phyloP scores from a whole-genome alignment of 1,140 invertebrate genomes.

The Drosophila sproati region DNA sequence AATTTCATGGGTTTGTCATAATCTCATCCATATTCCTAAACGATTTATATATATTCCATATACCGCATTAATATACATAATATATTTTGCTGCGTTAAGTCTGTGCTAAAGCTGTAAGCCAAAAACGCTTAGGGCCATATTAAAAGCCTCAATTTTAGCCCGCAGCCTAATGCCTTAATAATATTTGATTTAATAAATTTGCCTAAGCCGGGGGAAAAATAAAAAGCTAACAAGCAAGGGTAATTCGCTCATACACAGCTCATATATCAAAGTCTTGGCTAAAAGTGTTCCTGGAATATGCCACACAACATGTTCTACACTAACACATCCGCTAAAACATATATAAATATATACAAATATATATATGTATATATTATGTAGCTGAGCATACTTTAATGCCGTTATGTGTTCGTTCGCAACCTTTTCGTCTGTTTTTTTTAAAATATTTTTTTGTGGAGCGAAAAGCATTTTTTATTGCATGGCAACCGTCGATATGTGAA shows the following conservation, averaged over 20 bases:
- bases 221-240: not conserved
- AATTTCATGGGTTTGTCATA: no score
- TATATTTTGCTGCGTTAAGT: no score
- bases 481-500: conserved; percentile 38
- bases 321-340: not conserved
- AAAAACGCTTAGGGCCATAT: not conserved
- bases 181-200: conserved; percentile 27
- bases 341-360: conserved; percentile 10
- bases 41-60: no score
- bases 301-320: not conserved
- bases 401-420: conserved; percentile 16
- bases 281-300: not conserved
- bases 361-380: not conserved
- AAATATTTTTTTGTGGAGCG: not conserved
- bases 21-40: no score
- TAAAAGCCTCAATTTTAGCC: not conserved
- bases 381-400: conserved; percentile 31
- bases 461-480: conserved; percentile 37
- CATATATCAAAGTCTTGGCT: conserved; percentile 9
- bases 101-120: not conserved
- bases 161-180: not conserved
- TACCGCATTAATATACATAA: no score
- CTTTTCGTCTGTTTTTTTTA: not conserved
- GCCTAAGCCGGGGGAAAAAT: conserved; percentile 1
- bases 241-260: not conserved